Conservation (phyloP, 2,113 vertebrate species). For the Salvator merianae region DNA sequence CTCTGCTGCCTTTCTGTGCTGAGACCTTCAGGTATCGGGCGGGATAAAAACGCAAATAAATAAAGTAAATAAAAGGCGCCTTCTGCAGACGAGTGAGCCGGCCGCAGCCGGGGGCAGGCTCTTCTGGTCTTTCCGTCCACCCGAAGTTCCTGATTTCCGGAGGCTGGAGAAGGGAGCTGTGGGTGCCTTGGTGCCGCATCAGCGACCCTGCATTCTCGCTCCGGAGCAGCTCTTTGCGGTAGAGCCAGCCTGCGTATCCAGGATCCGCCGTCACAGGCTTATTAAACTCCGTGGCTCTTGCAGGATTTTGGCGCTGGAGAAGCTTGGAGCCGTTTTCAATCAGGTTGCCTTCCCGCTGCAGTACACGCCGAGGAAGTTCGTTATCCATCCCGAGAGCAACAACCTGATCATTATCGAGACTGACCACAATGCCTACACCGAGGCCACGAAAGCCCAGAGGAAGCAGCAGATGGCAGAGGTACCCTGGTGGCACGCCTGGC, state of each 20-base stretch:
- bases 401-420: conserved; percentile 96
- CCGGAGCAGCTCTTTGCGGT: not conserved
- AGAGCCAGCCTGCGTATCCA: not conserved
- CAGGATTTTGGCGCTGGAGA: conserved; percentile 97
- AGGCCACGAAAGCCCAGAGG: conserved; percentile 96
- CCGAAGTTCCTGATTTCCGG: too few species aligned
- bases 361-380: conserved; percentile 96
- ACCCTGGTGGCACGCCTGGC: not conserved
- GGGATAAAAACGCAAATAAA: too few species aligned
- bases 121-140: too few species aligned
- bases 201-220: not conserved
- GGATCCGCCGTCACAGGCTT: not conserved
- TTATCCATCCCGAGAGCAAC: conserved; percentile 97
- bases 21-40: too few species aligned
- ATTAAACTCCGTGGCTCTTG: not conserved
- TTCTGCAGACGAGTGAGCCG: too few species aligned
- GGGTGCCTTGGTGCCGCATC: not conserved
- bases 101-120: too few species aligned
- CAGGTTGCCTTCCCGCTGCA: conserved; percentile 96
- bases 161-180: too few species aligned
- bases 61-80: too few species aligned
- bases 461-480: conserved; percentile 99
- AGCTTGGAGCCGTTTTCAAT: conserved; percentile 97
- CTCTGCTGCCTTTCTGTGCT: too few species aligned
- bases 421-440: conserved; percentile 97